phyloP scores from a whole-genome alignment of 2,113 vertebrate species.

The Hiodon alosoides region DNA sequence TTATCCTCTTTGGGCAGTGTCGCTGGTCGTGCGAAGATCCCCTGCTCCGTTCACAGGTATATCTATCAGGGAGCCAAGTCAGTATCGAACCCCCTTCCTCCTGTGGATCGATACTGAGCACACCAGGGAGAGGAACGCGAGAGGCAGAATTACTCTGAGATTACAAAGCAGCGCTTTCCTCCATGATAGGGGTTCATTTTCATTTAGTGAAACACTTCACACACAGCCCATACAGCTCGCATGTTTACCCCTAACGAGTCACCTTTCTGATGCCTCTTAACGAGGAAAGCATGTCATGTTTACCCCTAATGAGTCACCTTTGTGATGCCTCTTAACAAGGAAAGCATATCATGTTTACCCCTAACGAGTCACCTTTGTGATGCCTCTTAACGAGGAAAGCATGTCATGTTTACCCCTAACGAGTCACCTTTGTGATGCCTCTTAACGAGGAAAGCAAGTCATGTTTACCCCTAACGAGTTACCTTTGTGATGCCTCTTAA shows the following conservation, averaged over 20 bases:
- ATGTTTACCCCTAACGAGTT: neutral
- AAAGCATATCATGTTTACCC: slow-evolving; percentile 1
- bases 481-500: neutral
- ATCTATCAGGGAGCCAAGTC: slow-evolving; percentile 56
- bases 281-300: too few species aligned
- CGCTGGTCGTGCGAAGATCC: too few species aligned
- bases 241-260: neutral
- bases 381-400: neutral
- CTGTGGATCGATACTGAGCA: slow-evolving; percentile 61
- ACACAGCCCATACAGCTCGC: neutral
- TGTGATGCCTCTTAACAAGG: neutral
- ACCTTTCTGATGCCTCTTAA: too few species aligned
- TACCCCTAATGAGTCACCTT: neutral
- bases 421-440: neutral
- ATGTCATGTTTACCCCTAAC: neutral
- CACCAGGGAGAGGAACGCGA: slow-evolving; percentile 57
- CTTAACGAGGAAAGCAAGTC: neutral
- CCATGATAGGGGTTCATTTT: slow-evolving; percentile 14
- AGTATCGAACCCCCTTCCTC: slow-evolving; percentile 58
- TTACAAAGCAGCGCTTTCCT: slow-evolving; percentile 23
- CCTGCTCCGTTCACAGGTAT: slow-evolving; percentile 41
- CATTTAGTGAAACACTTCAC: slow-evolving; percentile 21
- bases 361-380: neutral
- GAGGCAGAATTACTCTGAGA: slow-evolving; percentile 61
- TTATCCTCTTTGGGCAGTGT: too few species aligned